Conservation (phyloP, 2,113 vertebrate genomes). For the Siniperca knerii region DNA sequence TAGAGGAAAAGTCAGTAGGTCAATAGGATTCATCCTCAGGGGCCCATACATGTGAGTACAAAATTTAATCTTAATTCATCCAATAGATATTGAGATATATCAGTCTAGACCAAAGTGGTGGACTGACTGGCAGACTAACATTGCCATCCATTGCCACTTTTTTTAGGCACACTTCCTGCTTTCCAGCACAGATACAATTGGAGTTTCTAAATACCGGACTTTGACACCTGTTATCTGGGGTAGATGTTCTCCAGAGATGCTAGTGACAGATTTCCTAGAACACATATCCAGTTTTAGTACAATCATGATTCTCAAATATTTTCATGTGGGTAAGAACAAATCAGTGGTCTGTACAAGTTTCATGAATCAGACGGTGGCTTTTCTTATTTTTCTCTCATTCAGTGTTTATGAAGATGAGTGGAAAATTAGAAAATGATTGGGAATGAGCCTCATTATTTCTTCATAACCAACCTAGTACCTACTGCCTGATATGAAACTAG, state of each 20-base stretch:
- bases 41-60: background rate
- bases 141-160: background rate
- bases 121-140: background rate
- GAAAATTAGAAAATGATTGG: background rate
- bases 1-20: too few species aligned
- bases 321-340: background rate
- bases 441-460: background rate
- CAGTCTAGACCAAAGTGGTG: background rate
- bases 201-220: background rate
- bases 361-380: background rate
- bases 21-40: background rate
- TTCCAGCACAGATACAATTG: background rate
- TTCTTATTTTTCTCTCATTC: background rate
- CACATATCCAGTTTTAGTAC: background rate
- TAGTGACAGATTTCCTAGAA: background rate
- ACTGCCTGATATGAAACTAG: background rate
- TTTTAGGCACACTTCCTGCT: background rate
- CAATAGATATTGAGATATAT: background rate
- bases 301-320: background rate
- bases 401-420: background rate
- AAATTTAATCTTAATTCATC: background rate
- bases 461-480: background rate
- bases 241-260: background rate
- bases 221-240: background rate
- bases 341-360: too few species aligned